phyloP scores from a whole-genome alignment of 92 coral and sea anemone genomes.

The Bergia puertoricense region DNA sequence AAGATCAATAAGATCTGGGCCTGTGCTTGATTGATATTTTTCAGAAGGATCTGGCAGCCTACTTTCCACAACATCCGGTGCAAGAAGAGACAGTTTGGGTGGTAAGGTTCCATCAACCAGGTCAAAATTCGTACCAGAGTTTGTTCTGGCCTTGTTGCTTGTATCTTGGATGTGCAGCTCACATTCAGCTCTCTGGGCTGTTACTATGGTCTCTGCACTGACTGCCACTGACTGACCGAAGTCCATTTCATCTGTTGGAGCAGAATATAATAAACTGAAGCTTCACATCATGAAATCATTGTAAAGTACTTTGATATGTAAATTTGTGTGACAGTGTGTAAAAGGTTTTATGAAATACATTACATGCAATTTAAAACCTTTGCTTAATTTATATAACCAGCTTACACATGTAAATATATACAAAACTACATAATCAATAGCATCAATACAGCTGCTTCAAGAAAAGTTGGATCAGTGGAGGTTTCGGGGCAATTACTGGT shows the following conservation, averaged over 20 bases:
- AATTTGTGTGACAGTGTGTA: too few relatives aligned
- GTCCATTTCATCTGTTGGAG: conserved; percentile 12
- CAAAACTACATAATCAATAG: too few relatives aligned
- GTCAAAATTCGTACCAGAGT: conserved; percentile 7
- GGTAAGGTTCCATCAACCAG: conserved; percentile 14
- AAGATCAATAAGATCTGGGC: conserved; percentile 45
- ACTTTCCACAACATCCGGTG: conserved; percentile 35
- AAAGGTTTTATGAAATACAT: too few relatives aligned
- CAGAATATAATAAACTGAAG: background rate
- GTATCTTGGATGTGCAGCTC: background rate
- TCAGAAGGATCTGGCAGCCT: background rate
- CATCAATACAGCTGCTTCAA: too few relatives aligned
- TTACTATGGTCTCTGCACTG: background rate
- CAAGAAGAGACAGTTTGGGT: background rate
- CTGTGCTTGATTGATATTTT: conserved; percentile 3
- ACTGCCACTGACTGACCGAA: background rate
- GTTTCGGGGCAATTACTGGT: too few relatives aligned
- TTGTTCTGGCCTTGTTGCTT: background rate
- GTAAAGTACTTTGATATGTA: too few relatives aligned
- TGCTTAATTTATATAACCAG: too few relatives aligned
- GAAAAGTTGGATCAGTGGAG: too few relatives aligned
- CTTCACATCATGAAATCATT: too few relatives aligned
- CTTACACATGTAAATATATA: too few relatives aligned
- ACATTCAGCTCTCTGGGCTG: background rate
- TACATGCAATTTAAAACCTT: too few relatives aligned